Evolutionary conservation across 2,888 invertebrate genomes (phyloP).

Genomic region (Coenonympha arcania): DNA sequence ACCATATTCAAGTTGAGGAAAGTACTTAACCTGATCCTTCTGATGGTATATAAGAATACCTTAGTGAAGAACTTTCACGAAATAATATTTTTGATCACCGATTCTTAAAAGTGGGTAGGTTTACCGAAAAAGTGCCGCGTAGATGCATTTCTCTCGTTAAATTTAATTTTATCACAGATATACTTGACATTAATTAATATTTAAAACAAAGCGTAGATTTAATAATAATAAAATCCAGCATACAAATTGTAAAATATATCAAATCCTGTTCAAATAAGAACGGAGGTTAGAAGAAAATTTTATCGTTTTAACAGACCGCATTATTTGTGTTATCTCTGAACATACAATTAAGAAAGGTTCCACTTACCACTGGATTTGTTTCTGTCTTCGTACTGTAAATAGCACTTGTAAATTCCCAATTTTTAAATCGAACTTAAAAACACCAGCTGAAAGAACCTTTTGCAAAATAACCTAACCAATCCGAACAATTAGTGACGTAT

Average conservation of each 20-base stretch:
- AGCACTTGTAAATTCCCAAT: conserved; percentile 66
- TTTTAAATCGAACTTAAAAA: conserved; percentile 63
- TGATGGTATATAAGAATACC: too few species aligned
- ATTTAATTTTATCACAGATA: neutral
- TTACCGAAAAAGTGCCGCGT: neutral
- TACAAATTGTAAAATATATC: neutral
- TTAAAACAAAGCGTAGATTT: neutral
- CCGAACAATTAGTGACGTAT: conserved; percentile 40
- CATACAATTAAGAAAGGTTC: neutral
- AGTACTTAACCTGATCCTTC: too few species aligned
- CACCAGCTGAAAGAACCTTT: conserved; percentile 43
- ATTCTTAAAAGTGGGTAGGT: conserved; percentile 3
- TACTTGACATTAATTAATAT: neutral
- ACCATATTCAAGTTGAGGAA: too few species aligned
- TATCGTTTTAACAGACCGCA: conserved; percentile 12
- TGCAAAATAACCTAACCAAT: conserved; percentile 38
- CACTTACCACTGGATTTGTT: conserved; percentile 21
- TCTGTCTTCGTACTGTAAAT: conserved; percentile 39
- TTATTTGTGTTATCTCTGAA: conserved; percentile 1
- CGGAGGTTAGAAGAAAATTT: conserved; percentile 21
- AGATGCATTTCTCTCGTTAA: neutral
- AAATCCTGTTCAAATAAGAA: conserved; percentile 5
- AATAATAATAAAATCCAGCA: neutral
- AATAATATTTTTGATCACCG: too few species aligned
- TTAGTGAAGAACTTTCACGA: too few species aligned